phyloP scores from a whole-genome alignment of 2,797 vertebrate genomes.

The Phyllotis vaccarum region DNA sequence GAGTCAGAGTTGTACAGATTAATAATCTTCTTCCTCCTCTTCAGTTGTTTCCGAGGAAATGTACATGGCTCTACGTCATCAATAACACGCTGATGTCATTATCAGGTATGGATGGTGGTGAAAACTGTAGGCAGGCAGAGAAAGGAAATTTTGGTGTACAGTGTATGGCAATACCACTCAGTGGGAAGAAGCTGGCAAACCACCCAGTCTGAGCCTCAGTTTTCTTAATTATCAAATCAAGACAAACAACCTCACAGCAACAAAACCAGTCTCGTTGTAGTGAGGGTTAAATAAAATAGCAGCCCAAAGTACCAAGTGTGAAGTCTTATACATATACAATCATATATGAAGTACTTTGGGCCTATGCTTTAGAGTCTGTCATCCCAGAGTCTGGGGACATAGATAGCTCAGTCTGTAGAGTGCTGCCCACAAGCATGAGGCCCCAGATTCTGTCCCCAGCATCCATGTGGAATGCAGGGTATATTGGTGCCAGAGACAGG shows the following conservation, averaged over 20 bases:
- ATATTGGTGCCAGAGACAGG: too few relatives aligned
- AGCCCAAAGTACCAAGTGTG: neutral
- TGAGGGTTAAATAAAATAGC: neutral
- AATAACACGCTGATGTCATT: constrained; percentile 99
- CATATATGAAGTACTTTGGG: neutral
- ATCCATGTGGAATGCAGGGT: neutral
- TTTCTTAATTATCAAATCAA: constrained; percentile 30
- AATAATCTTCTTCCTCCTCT: constrained; percentile 62
- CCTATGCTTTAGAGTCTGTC: neutral
- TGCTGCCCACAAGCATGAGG: neutral
- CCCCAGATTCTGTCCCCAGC: neutral
- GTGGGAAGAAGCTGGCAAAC: constrained; percentile 26
- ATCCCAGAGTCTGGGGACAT: neutral
- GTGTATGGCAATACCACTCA: neutral
- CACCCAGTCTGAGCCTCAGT: neutral
- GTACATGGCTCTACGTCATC: constrained; percentile 99
- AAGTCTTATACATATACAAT: neutral
- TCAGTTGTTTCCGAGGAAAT: constrained; percentile 97
- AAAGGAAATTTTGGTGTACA: constrained; percentile 28
- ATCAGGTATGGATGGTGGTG: constrained; percentile 92
- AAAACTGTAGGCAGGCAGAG: constrained; percentile 15
- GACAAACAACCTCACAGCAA: neutral
- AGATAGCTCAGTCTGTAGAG: neutral
- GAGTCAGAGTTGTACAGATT: constrained; percentile 4
- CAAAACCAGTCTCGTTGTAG: neutral